Base-by-base conservation (phyloP, 1,140 invertebrate species). In the Drosophila truncata region DNA sequence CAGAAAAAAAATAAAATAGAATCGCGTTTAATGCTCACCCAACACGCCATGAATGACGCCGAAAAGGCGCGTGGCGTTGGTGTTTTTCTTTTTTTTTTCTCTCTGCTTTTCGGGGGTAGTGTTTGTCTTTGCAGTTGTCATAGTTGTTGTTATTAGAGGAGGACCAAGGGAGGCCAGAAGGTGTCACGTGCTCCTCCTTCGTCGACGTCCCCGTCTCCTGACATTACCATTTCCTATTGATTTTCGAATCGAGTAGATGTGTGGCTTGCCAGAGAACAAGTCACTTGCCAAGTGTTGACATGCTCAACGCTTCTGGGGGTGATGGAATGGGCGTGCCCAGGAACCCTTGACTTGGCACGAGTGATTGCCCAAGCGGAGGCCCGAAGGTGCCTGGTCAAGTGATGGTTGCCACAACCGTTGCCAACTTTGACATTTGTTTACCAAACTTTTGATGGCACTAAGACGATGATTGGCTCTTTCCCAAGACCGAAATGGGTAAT, bases 21-120 rank as follows among this genome's bases (percentile, higher is more conserved):
- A 87, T 62, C 62, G 62, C 72, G 78, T 72, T 67, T 90, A 82
- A 86, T 91, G 66, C 67, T 47, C 79, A 46, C 16, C 57, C 72
- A 80, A 73, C 86, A 90, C 82, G 86, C 67, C 82, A 91, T 91
- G 79, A 91, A 91, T 90, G 86, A 90, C 86, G 86, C 86, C 86
- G 65, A 85, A 91, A 80, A 82, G 86, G 67, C 86, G 86, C 75
- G 61, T 76, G 75, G 46, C 61, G n/a, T 31, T 52, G 33, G 18
- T 37, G 52, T 23, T 37, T 54, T 16, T 23, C 18, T 35, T 54
- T 35, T 54, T 35, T 54, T 35, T 16, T 46, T 23, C 18, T 3
- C 23, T 3, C 10, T 27, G 29, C 59, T 72, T 52, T 61, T 78
- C 41, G 46, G 25, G 27, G 33, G 33, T 42, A 35, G 41, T 61